Percentiles rank a stretch among this genome's conserved stretches.
Evolutionary conservation across 92 coral and sea anemone species (phyloP).

Genomic region (Umimayanthus chanpuru): DNA sequence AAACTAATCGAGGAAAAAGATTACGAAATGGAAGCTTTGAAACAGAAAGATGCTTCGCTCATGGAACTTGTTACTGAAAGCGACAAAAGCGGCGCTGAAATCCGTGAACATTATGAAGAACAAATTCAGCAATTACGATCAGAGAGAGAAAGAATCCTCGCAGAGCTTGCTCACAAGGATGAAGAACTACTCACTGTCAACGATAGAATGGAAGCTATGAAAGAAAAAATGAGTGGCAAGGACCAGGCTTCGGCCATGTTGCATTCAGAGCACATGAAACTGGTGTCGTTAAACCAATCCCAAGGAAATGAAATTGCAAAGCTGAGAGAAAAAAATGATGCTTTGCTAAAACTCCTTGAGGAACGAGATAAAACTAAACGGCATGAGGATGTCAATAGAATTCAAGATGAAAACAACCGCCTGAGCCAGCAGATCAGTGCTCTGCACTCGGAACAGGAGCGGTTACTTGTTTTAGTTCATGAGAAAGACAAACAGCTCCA

Average conservation of each 20-base stretch:
- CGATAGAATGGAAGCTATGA: conserved; percentile 88
- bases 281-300: conserved; percentile 89
- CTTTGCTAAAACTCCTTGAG: conserved; percentile 74
- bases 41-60: conserved; percentile 88
- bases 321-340: conserved; percentile 72
- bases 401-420: conserved; percentile 66
- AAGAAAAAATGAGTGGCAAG: conserved; percentile 84
- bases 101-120: conserved; percentile 73
- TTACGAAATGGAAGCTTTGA: conserved; percentile 89
- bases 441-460: conserved; percentile 85
- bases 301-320: conserved; percentile 95
- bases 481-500: conserved; percentile 88
- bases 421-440: conserved; percentile 61
- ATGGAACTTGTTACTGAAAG: conserved; percentile 82
- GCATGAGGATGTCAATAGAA: conserved; percentile 56
- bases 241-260: conserved; percentile 90
- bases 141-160: conserved; percentile 73
- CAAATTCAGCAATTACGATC: conserved; percentile 72
- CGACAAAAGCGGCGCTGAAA: conserved; percentile 60
- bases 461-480: conserved; percentile 72
- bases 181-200: conserved; percentile 76
- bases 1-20: conserved; percentile 85
- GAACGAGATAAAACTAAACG: conserved; percentile 65
- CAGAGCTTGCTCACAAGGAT: conserved; percentile 79
- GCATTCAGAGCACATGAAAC: conserved; percentile 82